Evolutionary conservation across 2,888 invertebrate genomes (phyloP), one percentile per base, ranked within the genome.

Genomic region (Temnothorax ravouxi): DNA sequence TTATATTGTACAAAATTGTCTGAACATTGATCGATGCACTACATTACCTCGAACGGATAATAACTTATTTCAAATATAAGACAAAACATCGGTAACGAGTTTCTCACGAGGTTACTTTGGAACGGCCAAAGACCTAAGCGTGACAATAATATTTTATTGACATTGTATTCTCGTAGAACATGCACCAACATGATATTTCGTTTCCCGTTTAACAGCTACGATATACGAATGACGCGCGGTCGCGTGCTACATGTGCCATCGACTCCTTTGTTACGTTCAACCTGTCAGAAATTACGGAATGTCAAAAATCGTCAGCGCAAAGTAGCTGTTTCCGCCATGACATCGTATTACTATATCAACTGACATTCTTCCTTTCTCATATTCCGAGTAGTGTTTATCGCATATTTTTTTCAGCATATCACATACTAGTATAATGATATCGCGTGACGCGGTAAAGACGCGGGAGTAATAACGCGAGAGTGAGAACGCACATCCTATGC

Each of bases 41-140:
- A n/a, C 69, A 67, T 62, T 67, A 77, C 67, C 56, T 79, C 71
- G 18, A 38, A 79, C 11, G 56, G 34, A 1, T n/a, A 34, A n/a
- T n/a, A 67, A 29, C 62, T 67, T 54, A 77, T 54, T n/a, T 54
- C 52, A 21, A 77, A 13, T 41, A 54, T 25, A 18, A 66, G 47
- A 13, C 3, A 52, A 34, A 64, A 5, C 6, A 34, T 50, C 11
- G 75, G 75, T 21, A 75, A 50, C 4, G 4, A 62, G 21, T 25
- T 25, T 67, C 38, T 66, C n/a, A 25, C 41, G 9, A 76, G 38
- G 3, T 29, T 44, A 44, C 11, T 54, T 64, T 77, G 76, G 21
- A 25, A 41, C n/a, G 67, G 69, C 44, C 69, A 77, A n/a, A 77
- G 41, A 1, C 67, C 67, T 13, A 77, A 67, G 29, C 29, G 25